Percentiles rank a stretch among this genome's conserved stretches.
Evolutionary conservation across 2,113 vertebrate genomes (phyloP).

Genomic region (Leptobrachium ailaonicum): DNA sequence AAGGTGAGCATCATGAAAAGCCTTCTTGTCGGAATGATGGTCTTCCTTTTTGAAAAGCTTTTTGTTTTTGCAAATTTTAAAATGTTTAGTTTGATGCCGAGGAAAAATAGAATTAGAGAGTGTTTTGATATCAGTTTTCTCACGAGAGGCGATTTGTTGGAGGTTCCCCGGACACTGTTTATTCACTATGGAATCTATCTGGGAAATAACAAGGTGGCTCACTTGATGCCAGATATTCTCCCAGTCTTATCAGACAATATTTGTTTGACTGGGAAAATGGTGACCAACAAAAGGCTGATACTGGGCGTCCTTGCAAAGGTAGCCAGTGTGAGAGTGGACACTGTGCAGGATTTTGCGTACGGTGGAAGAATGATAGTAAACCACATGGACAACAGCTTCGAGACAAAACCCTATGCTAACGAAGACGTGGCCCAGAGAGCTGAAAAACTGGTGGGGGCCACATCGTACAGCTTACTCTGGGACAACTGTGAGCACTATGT

Average conservation of each 20-base stretch:
- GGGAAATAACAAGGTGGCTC: conserved; percentile 86
- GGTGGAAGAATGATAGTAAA: conserved; percentile 81
- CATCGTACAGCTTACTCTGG: conserved; percentile 88
- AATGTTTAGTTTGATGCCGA: conserved; percentile 58
- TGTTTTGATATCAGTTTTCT: conserved; percentile 69
- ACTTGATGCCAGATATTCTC: conserved; percentile 93
- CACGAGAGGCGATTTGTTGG: conserved; percentile 83
- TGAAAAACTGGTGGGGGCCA: conserved; percentile 75
- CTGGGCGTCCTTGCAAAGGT: conserved; percentile 77
- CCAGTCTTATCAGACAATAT: conserved; percentile 72
- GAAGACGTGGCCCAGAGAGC: conserved; percentile 81
- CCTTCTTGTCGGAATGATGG: conserved; percentile 72
- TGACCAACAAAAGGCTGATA: conserved; percentile 88
- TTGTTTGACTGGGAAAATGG: conserved; percentile 69
- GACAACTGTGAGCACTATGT: conserved; percentile 96
- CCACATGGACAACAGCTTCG: conserved; percentile 68
- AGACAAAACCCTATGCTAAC: conserved; percentile 64
- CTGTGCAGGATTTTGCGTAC: conserved; percentile 88
- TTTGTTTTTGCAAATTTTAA: conserved; percentile 73
- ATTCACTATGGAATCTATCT: conserved; percentile 91
- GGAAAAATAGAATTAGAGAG: conserved; percentile 28
- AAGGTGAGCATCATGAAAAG: conserved; percentile 64
- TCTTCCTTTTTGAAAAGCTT: conserved; percentile 80
- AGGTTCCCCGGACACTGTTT: conserved; percentile 86
- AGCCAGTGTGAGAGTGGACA: conserved; percentile 87